These are phyloP conservation scores for Zaprionus tsacasi DNA, from an alignment of 1,140 invertebrate genomes.

Conservation along the genomic window DNA sequence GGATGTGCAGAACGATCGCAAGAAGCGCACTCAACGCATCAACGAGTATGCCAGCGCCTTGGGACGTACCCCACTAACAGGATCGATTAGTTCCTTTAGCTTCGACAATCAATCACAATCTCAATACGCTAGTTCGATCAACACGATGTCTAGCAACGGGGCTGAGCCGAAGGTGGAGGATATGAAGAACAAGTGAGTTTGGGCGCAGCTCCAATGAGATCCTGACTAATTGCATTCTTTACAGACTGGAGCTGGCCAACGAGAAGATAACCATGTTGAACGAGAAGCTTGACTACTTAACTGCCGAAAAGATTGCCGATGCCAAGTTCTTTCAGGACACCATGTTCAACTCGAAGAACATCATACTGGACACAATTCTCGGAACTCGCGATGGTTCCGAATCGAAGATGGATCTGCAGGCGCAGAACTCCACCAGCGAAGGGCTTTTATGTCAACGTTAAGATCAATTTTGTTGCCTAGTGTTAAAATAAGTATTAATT, in stretches of 20 bases:
- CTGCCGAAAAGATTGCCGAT: conserved; percentile 68
- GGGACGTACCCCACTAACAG: conserved; percentile 57
- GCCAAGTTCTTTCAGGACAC: conserved; percentile 74
- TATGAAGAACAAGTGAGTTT: conserved; percentile 65
- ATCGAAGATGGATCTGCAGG: neutral
- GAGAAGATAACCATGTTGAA: conserved; percentile 74
- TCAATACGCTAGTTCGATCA: conserved; percentile 38
- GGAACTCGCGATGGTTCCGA: conserved; percentile 24
- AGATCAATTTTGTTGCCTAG: conserved; percentile 11
- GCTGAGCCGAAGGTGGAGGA: conserved; percentile 55
- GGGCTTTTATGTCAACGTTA: conserved; percentile 1
- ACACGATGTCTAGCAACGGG: conserved; percentile 1
- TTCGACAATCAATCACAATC: conserved; percentile 72
- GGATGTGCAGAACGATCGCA: conserved; percentile 68
- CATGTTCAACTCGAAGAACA: conserved; percentile 64
- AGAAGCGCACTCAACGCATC: conserved; percentile 77
- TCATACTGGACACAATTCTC: conserved; percentile 69
- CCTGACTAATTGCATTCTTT: neutral
- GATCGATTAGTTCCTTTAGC: conserved; percentile 69
- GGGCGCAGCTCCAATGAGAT: neutral
- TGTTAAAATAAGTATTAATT: conserved; percentile 8
- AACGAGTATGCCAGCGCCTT: conserved; percentile 68
- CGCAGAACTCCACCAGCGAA: conserved; percentile 15
- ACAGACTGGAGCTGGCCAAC: conserved; percentile 72
- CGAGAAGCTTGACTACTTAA: conserved; percentile 65